A percentile compares a stretch with the other conserved stretches of the same genome.
Evolutionary conservation across 2,888 invertebrate genomes (phyloP).

Genomic region (Baccha elongata): DNA sequence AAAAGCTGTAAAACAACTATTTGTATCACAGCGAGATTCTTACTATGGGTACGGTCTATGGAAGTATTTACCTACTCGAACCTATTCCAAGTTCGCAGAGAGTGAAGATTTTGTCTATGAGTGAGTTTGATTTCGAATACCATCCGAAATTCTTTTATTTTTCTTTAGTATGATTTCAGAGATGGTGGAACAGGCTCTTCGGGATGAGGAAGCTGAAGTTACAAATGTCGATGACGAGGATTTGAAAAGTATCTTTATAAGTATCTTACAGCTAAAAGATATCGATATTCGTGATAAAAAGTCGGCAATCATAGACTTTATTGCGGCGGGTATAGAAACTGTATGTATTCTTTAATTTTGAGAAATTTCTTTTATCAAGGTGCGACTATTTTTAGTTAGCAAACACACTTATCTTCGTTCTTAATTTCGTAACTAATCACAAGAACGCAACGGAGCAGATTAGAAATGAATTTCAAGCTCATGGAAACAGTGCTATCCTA

Average conservation of each 20-base stretch:
- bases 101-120: slow-evolving; percentile 92
- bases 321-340: slow-evolving; percentile 94
- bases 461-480: slow-evolving; percentile 85
- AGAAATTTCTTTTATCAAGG: neutral
- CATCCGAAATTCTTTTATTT: neutral
- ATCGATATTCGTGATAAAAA: slow-evolving; percentile 92
- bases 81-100: slow-evolving; percentile 87
- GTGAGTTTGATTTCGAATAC: slow-evolving; percentile 83
- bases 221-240: slow-evolving; percentile 83
- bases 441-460: slow-evolving; percentile 87
- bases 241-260: slow-evolving; percentile 89
- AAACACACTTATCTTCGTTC: slow-evolving; percentile 90
- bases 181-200: slow-evolving; percentile 87
- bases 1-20: slow-evolving; percentile 89
- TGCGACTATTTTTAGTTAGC: slow-evolving; percentile 85
- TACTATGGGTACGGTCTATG: slow-evolving; percentile 90
- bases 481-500: slow-evolving; percentile 84
- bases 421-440: slow-evolving; percentile 89
- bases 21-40: slow-evolving; percentile 90
- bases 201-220: slow-evolving; percentile 83
- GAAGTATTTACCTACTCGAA: slow-evolving; percentile 89
- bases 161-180: slow-evolving; percentile 88
- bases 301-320: slow-evolving; percentile 92
- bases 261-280: slow-evolving; percentile 88
- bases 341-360: slow-evolving; percentile 80